These are phyloP conservation scores for Doryteuthis pealeii DNA, from an alignment of 1,140 invertebrate genomes.

Conservation along the genomic window DNA sequence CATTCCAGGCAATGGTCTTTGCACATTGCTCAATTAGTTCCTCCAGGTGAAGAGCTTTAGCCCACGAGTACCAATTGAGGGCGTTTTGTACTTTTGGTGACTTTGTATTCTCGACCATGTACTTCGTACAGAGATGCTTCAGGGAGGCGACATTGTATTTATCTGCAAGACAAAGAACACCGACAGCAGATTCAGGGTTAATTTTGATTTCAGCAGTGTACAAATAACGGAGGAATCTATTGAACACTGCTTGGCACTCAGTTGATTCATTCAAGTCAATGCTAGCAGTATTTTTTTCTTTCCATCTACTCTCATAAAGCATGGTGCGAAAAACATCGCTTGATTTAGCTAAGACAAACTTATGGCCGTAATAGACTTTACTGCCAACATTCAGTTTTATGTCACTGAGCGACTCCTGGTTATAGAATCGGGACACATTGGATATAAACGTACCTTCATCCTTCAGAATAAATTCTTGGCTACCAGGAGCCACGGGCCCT, in stretches of 20 bases:
- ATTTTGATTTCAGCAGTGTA: conserved; percentile 58
- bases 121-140: conserved; percentile 52
- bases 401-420: conserved; percentile 54
- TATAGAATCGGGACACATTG: conserved; percentile 56
- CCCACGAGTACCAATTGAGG: conserved; percentile 57
- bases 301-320: conserved; percentile 54
- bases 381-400: conserved; percentile 52
- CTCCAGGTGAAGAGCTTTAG: conserved; percentile 52
- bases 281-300: conserved; percentile 38
- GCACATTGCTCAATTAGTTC: conserved; percentile 51
- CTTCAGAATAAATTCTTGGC: conserved; percentile 35
- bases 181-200: conserved; percentile 48
- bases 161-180: conserved; percentile 59
- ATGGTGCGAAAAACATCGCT: conserved; percentile 58
- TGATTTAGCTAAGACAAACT: conserved; percentile 59
- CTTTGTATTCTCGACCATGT: conserved; percentile 55
- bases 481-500: not conserved
- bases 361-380: conserved; percentile 48
- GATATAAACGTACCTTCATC: conserved; percentile 56
- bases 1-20: conserved; percentile 59
- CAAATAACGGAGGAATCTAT: conserved; percentile 55
- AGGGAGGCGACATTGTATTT: conserved; percentile 59
- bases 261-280: conserved; percentile 54
- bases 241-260: conserved; percentile 56
- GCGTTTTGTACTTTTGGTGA: conserved; percentile 55